phyloP scores from a whole-genome alignment of 2,113 vertebrate species.

The Ceyx melanurus region DNA sequence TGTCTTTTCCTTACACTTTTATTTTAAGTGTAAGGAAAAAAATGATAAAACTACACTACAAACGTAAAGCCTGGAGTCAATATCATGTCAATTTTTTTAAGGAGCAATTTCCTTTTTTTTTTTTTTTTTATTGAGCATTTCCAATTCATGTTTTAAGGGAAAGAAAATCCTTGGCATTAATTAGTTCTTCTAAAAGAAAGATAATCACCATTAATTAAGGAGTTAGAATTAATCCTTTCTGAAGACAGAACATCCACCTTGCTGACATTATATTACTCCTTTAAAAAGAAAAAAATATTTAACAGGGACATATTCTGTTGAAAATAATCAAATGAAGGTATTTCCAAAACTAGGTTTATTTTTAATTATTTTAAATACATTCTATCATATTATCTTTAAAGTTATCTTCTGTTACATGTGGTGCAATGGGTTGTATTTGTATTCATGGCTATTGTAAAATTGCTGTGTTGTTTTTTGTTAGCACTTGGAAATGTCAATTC shows the following conservation, averaged over 20 bases:
- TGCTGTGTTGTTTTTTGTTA: not conserved
- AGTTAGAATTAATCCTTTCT: constrained; percentile 16
- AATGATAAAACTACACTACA: not conserved
- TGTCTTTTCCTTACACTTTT: no score
- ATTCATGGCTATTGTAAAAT: not conserved
- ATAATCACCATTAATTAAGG: constrained; percentile 45
- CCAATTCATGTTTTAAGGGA: not conserved
- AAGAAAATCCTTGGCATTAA: constrained; percentile 32
- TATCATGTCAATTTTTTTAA: not conserved
- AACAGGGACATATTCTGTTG: not conserved
- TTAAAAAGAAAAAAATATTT: not conserved
- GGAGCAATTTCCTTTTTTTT: not conserved
- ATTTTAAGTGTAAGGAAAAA: not conserved
- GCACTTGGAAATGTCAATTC: not conserved
- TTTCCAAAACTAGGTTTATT: not conserved
- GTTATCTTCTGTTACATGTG: not conserved
- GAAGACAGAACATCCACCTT: not conserved
- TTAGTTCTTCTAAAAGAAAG: constrained; percentile 22
- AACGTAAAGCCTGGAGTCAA: not conserved
- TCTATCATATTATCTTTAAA: not conserved
- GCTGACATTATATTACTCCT: not conserved
- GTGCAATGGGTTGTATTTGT: not conserved
- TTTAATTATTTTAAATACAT: not conserved
- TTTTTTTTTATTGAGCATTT: constrained; percentile 19
- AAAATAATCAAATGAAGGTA: not conserved